These are phyloP conservation scores for Macroteleia sp. DNA, from an alignment of 2,888 invertebrate genomes.

Conservation along the genomic window DNA sequence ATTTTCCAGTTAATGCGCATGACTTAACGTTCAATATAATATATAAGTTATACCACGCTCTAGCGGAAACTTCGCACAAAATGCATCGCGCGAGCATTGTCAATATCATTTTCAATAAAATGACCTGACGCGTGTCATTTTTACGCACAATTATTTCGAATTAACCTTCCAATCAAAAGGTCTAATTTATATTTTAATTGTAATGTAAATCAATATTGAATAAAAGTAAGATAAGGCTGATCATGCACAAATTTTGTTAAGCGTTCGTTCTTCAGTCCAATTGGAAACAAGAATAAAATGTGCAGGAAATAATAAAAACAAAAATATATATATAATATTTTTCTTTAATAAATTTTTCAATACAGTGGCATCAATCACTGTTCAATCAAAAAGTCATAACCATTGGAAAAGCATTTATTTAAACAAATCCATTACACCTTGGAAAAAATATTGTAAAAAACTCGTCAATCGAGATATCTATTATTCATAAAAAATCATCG, in stretches of 20 bases:
- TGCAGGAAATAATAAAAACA: slow-evolving; percentile 19
- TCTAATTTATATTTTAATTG: slow-evolving; percentile 42
- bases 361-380: slow-evolving; percentile 45
- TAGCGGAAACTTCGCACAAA: slow-evolving; percentile 41
- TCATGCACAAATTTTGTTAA: not conserved
- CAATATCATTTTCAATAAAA: slow-evolving; percentile 47
- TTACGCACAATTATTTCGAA: slow-evolving; percentile 38
- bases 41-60: slow-evolving; percentile 60
- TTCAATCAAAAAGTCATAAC: slow-evolving; percentile 58
- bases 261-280: not conserved
- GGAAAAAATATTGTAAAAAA: slow-evolving; percentile 48
- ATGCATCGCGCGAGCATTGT: slow-evolving; percentile 44
- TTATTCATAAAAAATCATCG: slow-evolving; percentile 47
- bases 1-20: slow-evolving; percentile 67
- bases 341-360: slow-evolving; percentile 44
- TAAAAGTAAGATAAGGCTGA: slow-evolving; percentile 24
- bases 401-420: slow-evolving; percentile 47
- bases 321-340: slow-evolving; percentile 5
- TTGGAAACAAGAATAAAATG: slow-evolving; percentile 17
- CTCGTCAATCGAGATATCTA: slow-evolving; percentile 45
- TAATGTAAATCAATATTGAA: slow-evolving; percentile 9
- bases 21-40: slow-evolving; percentile 62
- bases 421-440: slow-evolving; percentile 53
- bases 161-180: slow-evolving; percentile 22
- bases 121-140: slow-evolving; percentile 22